A percentile compares a stretch with the other conserved stretches of the same genome.
These are phyloP conservation scores for Nemoura dubitans DNA, from an alignment of 2,888 invertebrate genomes.

Conservation along the genomic window DNA sequence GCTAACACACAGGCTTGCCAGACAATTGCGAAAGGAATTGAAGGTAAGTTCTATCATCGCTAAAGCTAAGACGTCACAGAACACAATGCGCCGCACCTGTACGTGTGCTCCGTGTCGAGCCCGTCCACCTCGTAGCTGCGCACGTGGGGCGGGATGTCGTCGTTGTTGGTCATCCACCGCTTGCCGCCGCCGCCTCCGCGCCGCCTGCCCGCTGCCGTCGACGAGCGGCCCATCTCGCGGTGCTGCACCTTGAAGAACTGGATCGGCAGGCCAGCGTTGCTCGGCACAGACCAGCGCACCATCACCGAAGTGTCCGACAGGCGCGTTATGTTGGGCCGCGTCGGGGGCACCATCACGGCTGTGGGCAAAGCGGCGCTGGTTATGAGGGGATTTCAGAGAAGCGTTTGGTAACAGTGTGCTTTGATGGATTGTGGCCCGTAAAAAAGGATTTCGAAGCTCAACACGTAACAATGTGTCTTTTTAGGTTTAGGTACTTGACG, in stretches of 20 bases:
- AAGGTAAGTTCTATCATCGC: too few relatives aligned
- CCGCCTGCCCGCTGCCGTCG: slow-evolving; percentile 55
- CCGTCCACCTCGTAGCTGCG: slow-evolving; percentile 81
- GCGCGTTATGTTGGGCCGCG: slow-evolving; percentile 85
- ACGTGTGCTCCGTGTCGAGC: slow-evolving; percentile 76
- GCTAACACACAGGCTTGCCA: too few relatives aligned
- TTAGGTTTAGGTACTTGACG: too few relatives aligned
- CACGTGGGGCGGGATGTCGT: slow-evolving; percentile 81
- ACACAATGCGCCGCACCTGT: slow-evolving; percentile 63
- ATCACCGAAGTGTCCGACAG: slow-evolving; percentile 90
- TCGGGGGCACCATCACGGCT: slow-evolving; percentile 82
- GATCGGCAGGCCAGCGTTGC: slow-evolving; percentile 83
- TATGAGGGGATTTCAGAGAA: too few relatives aligned
- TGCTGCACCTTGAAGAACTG: slow-evolving; percentile 90
- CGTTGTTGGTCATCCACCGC: slow-evolving; percentile 82
- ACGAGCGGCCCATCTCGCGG: slow-evolving; percentile 62
- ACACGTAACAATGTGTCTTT: too few relatives aligned
- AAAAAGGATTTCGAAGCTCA: too few relatives aligned
- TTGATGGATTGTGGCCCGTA: too few relatives aligned
- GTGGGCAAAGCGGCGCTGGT: too few relatives aligned
- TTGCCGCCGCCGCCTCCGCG: slow-evolving; percentile 58
- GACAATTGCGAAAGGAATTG: too few relatives aligned
- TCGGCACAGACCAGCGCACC: slow-evolving; percentile 88
- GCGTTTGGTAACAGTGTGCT: too few relatives aligned
- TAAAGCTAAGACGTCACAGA: background rate